Evolutionary conservation across 2,113 vertebrate genomes (phyloP).

Genomic region (Lasiurus cinereus): DNA sequence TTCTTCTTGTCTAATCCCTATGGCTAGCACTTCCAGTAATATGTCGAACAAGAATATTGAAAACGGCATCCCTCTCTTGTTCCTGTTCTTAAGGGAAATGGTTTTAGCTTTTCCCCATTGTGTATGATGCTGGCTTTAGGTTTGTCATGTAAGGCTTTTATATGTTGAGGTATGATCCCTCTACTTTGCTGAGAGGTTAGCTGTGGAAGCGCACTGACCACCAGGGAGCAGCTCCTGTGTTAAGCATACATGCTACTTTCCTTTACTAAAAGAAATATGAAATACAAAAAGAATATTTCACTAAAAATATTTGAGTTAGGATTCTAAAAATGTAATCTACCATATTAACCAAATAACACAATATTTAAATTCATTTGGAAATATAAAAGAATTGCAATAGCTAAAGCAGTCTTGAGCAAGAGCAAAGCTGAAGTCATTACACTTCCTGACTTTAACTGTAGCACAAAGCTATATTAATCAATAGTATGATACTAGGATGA

Average conservation of each 20-base stretch:
- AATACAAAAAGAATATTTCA: not conserved
- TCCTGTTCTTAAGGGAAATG: no score
- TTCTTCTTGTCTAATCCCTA: no score
- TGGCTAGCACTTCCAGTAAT: no score
- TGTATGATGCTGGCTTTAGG: no score
- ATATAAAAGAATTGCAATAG: not conserved
- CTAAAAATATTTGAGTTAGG: not conserved
- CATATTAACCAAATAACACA: not conserved
- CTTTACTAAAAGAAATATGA: not conserved
- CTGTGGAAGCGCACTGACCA: no score
- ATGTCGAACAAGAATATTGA: no score
- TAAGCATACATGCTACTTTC: not conserved
- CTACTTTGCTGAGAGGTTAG: no score
- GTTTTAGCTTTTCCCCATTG: no score
- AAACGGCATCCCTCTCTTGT: no score
- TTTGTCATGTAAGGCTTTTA: no score
- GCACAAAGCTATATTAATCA: not conserved
- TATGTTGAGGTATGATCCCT: no score
- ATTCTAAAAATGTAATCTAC: not conserved
- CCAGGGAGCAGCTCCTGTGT: no score
- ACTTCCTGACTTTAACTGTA: not conserved
- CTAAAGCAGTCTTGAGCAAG: not conserved
- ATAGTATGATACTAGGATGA: not conserved
- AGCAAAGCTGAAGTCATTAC: not conserved
- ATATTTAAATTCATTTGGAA: not conserved